Evolutionary conservation across 2,113 vertebrate species (phyloP), one percentile per base, ranked within the genome.

Genomic region (Cyprinodon brontotheroides): DNA sequence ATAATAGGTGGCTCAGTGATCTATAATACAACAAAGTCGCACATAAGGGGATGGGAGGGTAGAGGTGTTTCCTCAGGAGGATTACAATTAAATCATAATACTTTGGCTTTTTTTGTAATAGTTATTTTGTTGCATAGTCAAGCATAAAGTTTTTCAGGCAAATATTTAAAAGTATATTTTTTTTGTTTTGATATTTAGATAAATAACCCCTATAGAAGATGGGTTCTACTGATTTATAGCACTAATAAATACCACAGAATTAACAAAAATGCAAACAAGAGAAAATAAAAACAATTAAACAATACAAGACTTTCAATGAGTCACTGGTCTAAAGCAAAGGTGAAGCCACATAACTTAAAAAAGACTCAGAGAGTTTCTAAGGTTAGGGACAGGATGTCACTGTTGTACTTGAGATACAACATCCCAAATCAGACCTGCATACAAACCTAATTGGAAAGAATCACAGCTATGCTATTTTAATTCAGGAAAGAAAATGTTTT

Each of bases 1-100:
- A 45, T 37, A 73, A 82, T 70, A 41, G 41, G 59, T 12, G 47
- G 60, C 61, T 91, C 87, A 72, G 36, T 64, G 76, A 89, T 84
- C 20, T 69, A 80, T 74, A 78, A 75, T 11, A 48, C 48, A 66
- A 40, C 17, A 37, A 79, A 83, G 83, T 80, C 83, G 77, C 81
- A 48, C 62, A 61, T 79, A 82, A 87, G 65, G 81, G 71, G 50
- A 20, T 57, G 22, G 15, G 20, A 15, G 45, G 60, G 8, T 43
- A 65, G 67, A 67, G 29, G 63, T 38, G 10, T 57, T 71, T 61
- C 45, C 64, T 83, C 29, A 61, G 17, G 20, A 3, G 20, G 50
- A n/a, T 57, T 57, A 57, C 4, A n/a, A 57, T 8, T 57, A 20
- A 6, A 57, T n/a, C 17, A 9, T 53, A 14, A 8, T n/a, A 9